Percentiles rank a stretch among this genome's conserved stretches.
phyloP scores from a whole-genome alignment of 2,113 vertebrate genomes.

The Thermophis baileyi region DNA sequence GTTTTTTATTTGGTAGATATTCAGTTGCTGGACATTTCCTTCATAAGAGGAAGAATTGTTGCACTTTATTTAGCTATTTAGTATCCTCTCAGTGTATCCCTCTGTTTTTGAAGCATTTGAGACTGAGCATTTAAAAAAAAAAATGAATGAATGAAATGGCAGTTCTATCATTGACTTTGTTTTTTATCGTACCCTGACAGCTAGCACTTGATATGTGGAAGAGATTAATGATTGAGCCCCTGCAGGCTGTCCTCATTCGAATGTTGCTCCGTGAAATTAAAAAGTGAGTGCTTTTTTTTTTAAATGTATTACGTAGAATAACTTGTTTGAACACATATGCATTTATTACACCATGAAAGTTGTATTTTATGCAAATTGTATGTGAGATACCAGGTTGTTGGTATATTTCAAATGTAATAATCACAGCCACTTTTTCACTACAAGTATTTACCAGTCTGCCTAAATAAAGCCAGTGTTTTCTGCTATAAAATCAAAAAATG shows the following conservation, averaged over 20 bases:
- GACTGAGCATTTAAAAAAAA: neutral
- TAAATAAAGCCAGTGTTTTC: neutral
- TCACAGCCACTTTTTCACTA: neutral
- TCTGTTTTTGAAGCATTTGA: neutral
- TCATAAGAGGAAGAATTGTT: neutral
- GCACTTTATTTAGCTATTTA: neutral
- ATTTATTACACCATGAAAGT: neutral
- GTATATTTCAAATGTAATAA: neutral
- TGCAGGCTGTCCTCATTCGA: constrained; percentile 89
- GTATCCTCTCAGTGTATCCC: neutral
- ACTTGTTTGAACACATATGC: constrained; percentile 3
- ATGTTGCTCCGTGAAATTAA: constrained; percentile 98
- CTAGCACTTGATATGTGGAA: constrained; percentile 98
- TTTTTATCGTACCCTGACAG: constrained; percentile 69
- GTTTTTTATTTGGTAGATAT: neutral
- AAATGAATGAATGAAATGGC: neutral
- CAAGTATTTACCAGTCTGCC: neutral
- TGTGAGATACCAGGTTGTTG: neutral
- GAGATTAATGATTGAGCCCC: constrained; percentile 96
- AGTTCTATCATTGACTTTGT: constrained; percentile 1
- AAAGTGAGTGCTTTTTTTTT: constrained; percentile 80
- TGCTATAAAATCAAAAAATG: neutral
- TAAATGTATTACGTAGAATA: neutral
- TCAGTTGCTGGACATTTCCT: neutral
- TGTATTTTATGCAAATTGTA: neutral